Evolutionary conservation across 2,888 invertebrate species (phyloP).

Genomic region (Chymomyza caudatula): DNA sequence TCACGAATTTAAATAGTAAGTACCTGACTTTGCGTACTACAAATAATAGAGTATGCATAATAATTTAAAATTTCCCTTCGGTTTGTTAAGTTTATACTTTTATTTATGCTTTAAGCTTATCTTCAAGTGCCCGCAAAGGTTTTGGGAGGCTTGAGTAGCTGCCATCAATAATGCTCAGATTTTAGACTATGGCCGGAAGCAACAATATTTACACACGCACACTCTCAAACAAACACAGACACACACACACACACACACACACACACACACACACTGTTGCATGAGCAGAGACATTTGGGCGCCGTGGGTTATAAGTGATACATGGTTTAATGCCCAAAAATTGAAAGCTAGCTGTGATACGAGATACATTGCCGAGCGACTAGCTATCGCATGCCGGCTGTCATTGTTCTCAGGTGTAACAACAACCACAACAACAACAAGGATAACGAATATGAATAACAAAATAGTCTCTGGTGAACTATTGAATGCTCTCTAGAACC

Average conservation of each 20-base stretch:
- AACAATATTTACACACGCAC: conserved; percentile 47
- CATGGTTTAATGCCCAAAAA: conserved; percentile 67
- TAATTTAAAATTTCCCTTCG: too few species aligned
- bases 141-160: conserved; percentile 17
- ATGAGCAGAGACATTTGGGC: background rate
- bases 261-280: conserved; percentile 16
- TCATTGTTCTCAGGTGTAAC: conserved; percentile 57
- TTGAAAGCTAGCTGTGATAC: conserved; percentile 49
- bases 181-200: conserved; percentile 34
- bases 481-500: background rate
- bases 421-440: background rate
- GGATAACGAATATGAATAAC: background rate
- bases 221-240: conserved; percentile 6
- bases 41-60: background rate
- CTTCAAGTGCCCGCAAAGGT: background rate
- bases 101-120: background rate
- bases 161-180: conserved; percentile 50
- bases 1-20: conserved; percentile 75
- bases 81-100: too few species aligned
- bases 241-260: conserved; percentile 9
- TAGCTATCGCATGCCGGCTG: conserved; percentile 33
- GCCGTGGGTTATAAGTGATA: conserved; percentile 52
- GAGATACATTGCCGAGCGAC: background rate
- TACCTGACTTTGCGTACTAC: conserved; percentile 21
- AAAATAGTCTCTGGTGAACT: background rate